Evolutionary conservation across 2,888 invertebrate species (phyloP).

Genomic region (Hydriomena furcata): DNA sequence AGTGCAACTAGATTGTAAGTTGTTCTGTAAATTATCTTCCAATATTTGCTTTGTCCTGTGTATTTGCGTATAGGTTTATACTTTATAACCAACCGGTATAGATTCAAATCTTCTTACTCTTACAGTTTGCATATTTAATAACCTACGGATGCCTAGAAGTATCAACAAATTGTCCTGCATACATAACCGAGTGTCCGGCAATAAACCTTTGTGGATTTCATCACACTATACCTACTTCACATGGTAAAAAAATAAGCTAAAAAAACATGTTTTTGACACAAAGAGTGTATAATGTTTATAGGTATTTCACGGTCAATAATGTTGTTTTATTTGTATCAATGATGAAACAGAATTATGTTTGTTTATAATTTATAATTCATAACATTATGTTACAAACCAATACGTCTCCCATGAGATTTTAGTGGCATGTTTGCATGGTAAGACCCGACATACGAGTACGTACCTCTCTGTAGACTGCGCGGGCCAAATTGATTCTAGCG

Average conservation of each 20-base stretch:
- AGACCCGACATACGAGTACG: too few relatives aligned
- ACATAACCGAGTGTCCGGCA: not conserved
- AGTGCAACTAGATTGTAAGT: not conserved
- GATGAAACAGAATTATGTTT: too few relatives aligned
- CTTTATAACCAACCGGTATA: not conserved
- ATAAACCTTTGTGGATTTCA: not conserved
- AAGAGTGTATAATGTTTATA: too few relatives aligned
- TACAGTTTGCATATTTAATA: conserved; percentile 1
- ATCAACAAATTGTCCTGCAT: conserved; percentile 1
- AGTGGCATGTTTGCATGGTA: conserved; percentile 14
- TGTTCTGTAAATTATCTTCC: not conserved
- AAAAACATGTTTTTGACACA: too few relatives aligned
- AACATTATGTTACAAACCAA: conserved; percentile 11
- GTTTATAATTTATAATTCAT: conserved; percentile 11
- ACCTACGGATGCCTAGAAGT: not conserved
- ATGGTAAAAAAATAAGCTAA: too few relatives aligned
- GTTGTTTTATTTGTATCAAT: too few relatives aligned
- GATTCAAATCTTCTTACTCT: not conserved
- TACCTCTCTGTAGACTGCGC: conserved; percentile 78
- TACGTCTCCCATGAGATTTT: conserved; percentile 22
- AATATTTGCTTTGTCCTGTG: not conserved
- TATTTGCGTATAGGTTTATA: not conserved
- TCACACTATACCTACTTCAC: not conserved
- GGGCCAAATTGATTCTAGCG: conserved; percentile 87
- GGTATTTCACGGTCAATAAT: too few relatives aligned